phyloP scores from a whole-genome alignment of 2,113 vertebrate species.

The Ammospiza nelsoni region DNA sequence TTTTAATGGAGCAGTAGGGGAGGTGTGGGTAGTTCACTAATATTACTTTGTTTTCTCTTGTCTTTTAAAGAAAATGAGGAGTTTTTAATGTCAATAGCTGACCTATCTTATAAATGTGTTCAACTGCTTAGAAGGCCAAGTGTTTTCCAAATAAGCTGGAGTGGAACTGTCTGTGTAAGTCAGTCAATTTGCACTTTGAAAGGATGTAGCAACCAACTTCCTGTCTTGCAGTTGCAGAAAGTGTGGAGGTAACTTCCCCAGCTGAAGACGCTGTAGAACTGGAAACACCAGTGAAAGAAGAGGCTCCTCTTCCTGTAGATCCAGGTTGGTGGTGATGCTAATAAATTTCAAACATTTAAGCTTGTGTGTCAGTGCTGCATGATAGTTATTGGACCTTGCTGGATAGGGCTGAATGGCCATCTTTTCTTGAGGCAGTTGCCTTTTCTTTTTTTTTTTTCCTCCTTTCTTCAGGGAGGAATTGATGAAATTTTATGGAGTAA shows the following conservation, averaged over 20 bases:
- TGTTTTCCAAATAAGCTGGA: not conserved
- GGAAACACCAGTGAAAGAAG: constrained; percentile 73
- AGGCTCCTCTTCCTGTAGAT: constrained; percentile 62
- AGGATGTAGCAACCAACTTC: not conserved
- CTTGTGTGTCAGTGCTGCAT: not conserved
- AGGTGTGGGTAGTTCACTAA: not conserved
- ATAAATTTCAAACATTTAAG: not conserved
- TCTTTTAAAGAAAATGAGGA: not conserved
- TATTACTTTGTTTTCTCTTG: not conserved
- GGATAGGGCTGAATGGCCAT: not conserved
- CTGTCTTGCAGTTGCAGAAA: constrained; percentile 63
- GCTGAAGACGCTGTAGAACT: constrained; percentile 78
- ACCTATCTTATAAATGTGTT: not conserved
- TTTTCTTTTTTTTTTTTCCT: not conserved
- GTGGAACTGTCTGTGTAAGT: not conserved
- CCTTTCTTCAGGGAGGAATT: not conserved
- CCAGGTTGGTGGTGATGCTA: constrained; percentile 63
- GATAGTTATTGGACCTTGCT: not conserved
- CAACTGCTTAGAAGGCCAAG: not conserved
- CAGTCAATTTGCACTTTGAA: not conserved
- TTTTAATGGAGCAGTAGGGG: not conserved
- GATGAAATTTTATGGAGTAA: not conserved
- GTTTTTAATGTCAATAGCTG: not conserved
- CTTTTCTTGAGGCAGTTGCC: not conserved
- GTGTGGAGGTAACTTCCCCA: constrained; percentile 77